Conservation (phyloP, 2,888 invertebrate species). For the Iselma pallidipennis region DNA sequence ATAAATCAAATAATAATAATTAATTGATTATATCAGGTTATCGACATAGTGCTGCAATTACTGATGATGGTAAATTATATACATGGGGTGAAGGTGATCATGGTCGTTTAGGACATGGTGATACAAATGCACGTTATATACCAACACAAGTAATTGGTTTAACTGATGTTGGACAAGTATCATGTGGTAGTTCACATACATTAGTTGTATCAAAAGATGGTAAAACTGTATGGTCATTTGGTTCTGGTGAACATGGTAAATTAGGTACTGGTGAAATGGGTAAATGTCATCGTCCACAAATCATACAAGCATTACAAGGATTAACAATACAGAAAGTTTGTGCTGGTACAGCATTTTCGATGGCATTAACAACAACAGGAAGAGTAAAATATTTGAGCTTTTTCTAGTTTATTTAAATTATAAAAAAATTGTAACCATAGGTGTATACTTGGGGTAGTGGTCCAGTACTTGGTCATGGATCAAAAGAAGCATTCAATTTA, state of each 20-base stretch:
- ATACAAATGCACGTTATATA: conserved; percentile 60
- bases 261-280: conserved; percentile 55
- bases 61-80: conserved; percentile 60
- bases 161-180: conserved; percentile 61
- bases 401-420: not conserved
- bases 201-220: conserved; percentile 60
- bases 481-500: conserved; percentile 61
- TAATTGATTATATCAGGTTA: conserved; percentile 51
- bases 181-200: conserved; percentile 62
- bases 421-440: conserved; percentile 27
- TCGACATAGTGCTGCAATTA: conserved; percentile 62
- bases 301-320: conserved; percentile 63
- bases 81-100: conserved; percentile 65
- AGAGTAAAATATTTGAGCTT: conserved; percentile 45
- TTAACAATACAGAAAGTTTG: conserved; percentile 62
- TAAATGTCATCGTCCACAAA: conserved; percentile 61
- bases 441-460: conserved; percentile 68
- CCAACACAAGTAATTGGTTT: conserved; percentile 64
- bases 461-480: conserved; percentile 62
- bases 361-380: conserved; percentile 60
- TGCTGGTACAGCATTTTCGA: conserved; percentile 60
- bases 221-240: conserved; percentile 63
- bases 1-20: not conserved
- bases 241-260: conserved; percentile 62
- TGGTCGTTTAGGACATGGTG: conserved; percentile 64